A percentile compares a stretch with the other conserved stretches of the same genome.
Conservation (phyloP, 1,140 invertebrate genomes). For the Aplysia californica region DNA sequence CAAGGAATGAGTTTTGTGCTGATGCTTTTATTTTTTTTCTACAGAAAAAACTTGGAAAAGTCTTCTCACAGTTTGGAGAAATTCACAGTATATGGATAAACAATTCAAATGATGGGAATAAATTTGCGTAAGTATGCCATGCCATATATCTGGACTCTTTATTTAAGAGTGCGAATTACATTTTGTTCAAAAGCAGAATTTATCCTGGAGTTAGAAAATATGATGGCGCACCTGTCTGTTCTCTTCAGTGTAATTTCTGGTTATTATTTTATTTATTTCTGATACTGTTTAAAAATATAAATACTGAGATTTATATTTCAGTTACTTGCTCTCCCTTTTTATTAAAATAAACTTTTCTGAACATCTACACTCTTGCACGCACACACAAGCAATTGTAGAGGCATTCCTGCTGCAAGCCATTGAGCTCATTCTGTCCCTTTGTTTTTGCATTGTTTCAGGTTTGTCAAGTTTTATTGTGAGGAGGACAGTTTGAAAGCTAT, state of each 20-base stretch:
- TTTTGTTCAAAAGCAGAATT: neutral
- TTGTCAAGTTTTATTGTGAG: constrained; percentile 26
- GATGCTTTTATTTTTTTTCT: neutral
- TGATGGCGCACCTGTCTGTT: neutral
- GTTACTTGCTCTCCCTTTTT: neutral
- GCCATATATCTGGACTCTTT: too few relatives aligned
- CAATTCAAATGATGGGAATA: constrained; percentile 16
- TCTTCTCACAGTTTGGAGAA: constrained; percentile 29
- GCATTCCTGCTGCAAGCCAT: neutral
- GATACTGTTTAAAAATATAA: neutral
- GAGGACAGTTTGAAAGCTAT: constrained; percentile 24
- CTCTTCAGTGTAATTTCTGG: neutral
- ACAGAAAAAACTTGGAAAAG: constrained; percentile 28
- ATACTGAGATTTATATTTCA: neutral
- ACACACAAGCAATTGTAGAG: neutral
- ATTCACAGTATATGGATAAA: constrained; percentile 25
- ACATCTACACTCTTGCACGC: too few relatives aligned
- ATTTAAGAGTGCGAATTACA: neutral
- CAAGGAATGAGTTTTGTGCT: neutral
- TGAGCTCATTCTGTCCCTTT: neutral
- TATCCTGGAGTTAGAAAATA: neutral
- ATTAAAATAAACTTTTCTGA: too few relatives aligned
- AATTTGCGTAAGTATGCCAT: constrained; percentile 15
- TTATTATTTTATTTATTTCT: too few relatives aligned
- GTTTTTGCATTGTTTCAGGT: neutral